Base-by-base conservation (phyloP, 2,113 vertebrate genomes). In the Festucalex cinctus region DNA sequence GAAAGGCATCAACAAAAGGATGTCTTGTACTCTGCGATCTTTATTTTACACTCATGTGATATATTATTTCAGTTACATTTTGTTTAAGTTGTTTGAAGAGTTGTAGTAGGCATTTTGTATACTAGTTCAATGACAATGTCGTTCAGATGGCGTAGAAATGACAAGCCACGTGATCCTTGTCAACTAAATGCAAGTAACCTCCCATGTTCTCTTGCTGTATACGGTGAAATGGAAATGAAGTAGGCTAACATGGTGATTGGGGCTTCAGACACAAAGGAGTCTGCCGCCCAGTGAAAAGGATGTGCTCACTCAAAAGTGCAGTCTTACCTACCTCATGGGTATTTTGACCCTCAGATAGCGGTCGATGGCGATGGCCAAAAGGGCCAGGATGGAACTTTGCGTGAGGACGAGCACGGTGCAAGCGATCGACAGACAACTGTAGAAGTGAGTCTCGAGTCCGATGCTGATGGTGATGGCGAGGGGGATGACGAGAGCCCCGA, bases 301-400 rank as follows among this genome's bases (percentile, higher is more conserved):
- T 66, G 63, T 13, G 12, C n/a, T 24, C 60, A 36, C 44, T 32
- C 28, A 32, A 65, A 83, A 84, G 65, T 74, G 65, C 51, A 41
- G 65, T 80, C 48, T 22, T 53, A 74, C 88, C 85, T 93, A 99
- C 97, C 97, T 95, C 88, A 95, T 93, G 0, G 96, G 97, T 75
- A 98, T 97, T 88, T 95, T 98, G 76, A 99, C 97, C 3, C 96
- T 88, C 80, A 99, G 93, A 84, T 99, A 99, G 6, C 97, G 93
- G 85, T 99, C 97, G 72, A 98, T 92, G 0, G 97, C 97, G 1
- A 99, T 99, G 63, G 97, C 97, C 86, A 99, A 90, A 66, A 99
- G 91, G 0, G 97, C 95, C 69, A 98, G 92, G 86, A 99, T 97
- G 69, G 97, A 99, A 91, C 96, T 98, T 87, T 99, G 95, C 0